A percentile compares a stretch with the other conserved stretches of the same genome.
Evolutionary conservation across 1,140 invertebrate species (phyloP).

Genomic region (Drosophila parabipectinata): DNA sequence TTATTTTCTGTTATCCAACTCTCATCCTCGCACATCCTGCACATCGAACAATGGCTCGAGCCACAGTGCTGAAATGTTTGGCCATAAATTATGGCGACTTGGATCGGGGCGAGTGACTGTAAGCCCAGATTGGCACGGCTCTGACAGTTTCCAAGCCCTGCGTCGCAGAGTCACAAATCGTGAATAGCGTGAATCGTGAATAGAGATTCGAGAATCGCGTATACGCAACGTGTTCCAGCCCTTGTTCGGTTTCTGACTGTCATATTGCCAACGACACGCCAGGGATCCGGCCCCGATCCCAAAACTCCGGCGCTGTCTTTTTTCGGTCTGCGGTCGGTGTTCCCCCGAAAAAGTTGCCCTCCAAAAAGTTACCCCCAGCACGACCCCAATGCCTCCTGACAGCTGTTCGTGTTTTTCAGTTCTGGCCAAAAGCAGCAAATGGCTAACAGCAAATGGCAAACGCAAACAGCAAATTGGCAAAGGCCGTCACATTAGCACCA

Average conservation of each 20-base stretch:
- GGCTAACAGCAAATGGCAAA: constrained; percentile 32
- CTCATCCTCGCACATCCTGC: constrained; percentile 44
- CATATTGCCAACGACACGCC: constrained; percentile 66
- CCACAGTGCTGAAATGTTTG: constrained; percentile 69
- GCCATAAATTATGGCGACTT: constrained; percentile 69
- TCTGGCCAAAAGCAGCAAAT: constrained; percentile 26
- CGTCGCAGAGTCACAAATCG: constrained; percentile 39
- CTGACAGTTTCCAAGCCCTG: constrained; percentile 32
- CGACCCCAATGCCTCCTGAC: constrained; percentile 41
- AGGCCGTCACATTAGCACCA: constrained; percentile 70
- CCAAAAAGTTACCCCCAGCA: constrained; percentile 29
- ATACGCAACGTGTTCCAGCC: constrained; percentile 43
- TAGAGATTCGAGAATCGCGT: constrained; percentile 46
- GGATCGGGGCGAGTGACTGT: constrained; percentile 27
- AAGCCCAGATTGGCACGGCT: constrained; percentile 47
- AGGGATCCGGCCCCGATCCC: constrained; percentile 35
- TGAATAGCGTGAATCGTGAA: background rate
- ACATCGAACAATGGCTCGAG: constrained; percentile 66
- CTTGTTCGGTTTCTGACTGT: constrained; percentile 43
- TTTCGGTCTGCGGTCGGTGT: constrained; percentile 42
- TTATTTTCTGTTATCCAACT: constrained; percentile 7
- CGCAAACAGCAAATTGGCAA: constrained; percentile 49
- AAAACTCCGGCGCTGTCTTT: constrained; percentile 6
- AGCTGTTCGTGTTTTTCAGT: constrained; percentile 69
- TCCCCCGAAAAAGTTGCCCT: constrained; percentile 37